Base-by-base conservation (phyloP, 2,113 vertebrate species). In the Columba livia region DNA sequence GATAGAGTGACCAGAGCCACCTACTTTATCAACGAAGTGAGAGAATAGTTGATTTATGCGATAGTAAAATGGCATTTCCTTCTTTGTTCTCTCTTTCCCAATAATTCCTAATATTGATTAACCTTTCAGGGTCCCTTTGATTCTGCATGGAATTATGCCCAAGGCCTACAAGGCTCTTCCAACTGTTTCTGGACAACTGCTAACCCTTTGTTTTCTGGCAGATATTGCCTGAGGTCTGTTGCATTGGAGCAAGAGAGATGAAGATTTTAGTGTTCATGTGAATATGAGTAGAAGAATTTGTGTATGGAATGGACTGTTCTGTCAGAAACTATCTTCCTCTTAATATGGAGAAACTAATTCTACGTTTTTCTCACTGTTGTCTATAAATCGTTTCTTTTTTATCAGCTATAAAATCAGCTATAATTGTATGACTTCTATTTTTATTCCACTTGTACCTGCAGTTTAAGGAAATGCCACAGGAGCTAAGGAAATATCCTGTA, bases 1-100 rank as follows among this genome's bases (percentile, higher is more conserved):
- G 32, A 5, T 12, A 6, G 74, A 23, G 38, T 0, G 0, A 48
- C 11, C 42, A 64, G 15, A 85, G 7, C 13, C 42, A 15, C 38
- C 47, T n/a, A 13, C 13, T 51, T 77, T 6, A 54, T 42, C 60
- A n/a, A 6, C 28, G 6, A 34, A 18, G 12, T n/a, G 44, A 87
- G n/a, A 84, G 28, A 81, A 64, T 6, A 0, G 2, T 4, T 47
- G 20, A 62, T 58, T 66, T 73, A 19, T 23, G 17, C 44, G 51
- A 28, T 25, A 32, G 15, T 42, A 71, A 31, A 90, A 57, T 40
- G 28, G 34, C 15, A 32, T 72, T 73, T 74, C 77, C 15, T 51
- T 71, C 44, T 71, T 72, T n/a, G 8, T 19, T 42, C 58, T 75
- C 19, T 79, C 50, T 71, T 62, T 64, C 40, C 11, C 29, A n/a